Conservation (phyloP, 1,140 invertebrate genomes). For the Drosophila virilis region DNA sequence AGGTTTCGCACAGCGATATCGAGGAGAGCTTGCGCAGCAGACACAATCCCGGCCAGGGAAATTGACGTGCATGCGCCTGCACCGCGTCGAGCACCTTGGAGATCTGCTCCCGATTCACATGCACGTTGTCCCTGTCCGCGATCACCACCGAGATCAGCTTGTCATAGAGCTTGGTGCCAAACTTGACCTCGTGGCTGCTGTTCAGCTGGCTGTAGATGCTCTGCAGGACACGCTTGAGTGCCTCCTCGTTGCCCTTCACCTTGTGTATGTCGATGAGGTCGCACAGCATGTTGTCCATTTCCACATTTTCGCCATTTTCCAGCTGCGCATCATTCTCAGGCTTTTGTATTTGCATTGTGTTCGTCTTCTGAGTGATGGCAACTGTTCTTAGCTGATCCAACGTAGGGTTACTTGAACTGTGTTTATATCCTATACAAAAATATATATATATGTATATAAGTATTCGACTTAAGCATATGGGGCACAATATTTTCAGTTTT, state of each 20-base stretch:
- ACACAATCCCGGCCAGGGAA: conserved; percentile 1
- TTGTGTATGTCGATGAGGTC: conserved; percentile 35
- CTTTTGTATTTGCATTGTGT: conserved; percentile 1
- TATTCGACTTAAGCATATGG: neutral
- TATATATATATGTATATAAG: conserved; percentile 3
- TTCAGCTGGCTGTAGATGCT: conserved; percentile 31
- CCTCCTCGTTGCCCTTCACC: conserved; percentile 32
- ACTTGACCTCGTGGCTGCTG: conserved; percentile 13
- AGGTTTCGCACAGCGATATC: neutral
- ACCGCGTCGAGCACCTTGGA: conserved; percentile 38
- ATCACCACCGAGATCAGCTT: conserved; percentile 28
- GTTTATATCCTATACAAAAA: conserved; percentile 16
- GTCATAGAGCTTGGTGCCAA: conserved; percentile 34
- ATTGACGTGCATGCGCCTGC: conserved; percentile 36
- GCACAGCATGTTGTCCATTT: conserved; percentile 45
- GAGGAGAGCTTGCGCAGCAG: conserved; percentile 22
- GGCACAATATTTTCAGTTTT: neutral
- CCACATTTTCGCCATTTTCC: conserved; percentile 20
- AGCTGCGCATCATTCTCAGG: neutral
- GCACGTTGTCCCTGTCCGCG: neutral
- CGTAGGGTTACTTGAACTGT: neutral
- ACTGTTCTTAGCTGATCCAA: neutral
- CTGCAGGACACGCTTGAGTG: conserved; percentile 24
- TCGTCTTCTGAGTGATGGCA: neutral
- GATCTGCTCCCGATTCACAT: conserved; percentile 12